Conservation (phyloP, 1,140 invertebrate genomes). For the Antheraea mylitta region DNA sequence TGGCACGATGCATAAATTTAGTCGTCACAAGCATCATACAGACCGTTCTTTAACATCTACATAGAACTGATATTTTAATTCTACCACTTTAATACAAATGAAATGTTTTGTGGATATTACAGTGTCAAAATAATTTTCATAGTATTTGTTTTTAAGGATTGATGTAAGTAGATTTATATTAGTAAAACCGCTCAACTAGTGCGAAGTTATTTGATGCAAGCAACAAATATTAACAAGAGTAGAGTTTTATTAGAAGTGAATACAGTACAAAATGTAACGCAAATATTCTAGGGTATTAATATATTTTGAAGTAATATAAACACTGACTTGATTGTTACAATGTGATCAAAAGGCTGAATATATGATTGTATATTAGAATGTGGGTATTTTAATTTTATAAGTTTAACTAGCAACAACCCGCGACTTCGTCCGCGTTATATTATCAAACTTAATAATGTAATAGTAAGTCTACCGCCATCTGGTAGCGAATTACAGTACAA, state of each 20-base stretch:
- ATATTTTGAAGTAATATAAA: no score
- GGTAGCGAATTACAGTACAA: no score
- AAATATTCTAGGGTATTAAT: no score
- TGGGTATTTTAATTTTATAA: no score
- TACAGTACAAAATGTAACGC: not conserved
- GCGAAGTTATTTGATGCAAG: not conserved
- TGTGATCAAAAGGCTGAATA: no score
- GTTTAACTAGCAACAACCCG: no score
- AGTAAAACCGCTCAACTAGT: not conserved
- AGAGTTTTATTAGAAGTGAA: not conserved
- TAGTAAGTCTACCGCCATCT: no score
- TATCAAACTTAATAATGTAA: no score
- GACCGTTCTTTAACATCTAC: slow-evolving; percentile 30
- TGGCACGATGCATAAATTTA: slow-evolving; percentile 67
- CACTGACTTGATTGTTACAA: no score
- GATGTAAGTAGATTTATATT: not conserved
- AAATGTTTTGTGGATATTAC: slow-evolving; percentile 41
- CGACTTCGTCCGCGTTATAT: no score
- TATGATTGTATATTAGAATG: no score
- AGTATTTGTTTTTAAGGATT: no score
- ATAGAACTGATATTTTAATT: slow-evolving; percentile 32
- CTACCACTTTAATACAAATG: slow-evolving; percentile 46
- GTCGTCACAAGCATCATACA: slow-evolving; percentile 42
- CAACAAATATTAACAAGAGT: not conserved
- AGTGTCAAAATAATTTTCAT: slow-evolving; percentile 43